Percentiles rank a stretch among this genome's conserved stretches.
phyloP scores from a whole-genome alignment of 2,888 invertebrate species.

The Drosophila tanythrix region DNA sequence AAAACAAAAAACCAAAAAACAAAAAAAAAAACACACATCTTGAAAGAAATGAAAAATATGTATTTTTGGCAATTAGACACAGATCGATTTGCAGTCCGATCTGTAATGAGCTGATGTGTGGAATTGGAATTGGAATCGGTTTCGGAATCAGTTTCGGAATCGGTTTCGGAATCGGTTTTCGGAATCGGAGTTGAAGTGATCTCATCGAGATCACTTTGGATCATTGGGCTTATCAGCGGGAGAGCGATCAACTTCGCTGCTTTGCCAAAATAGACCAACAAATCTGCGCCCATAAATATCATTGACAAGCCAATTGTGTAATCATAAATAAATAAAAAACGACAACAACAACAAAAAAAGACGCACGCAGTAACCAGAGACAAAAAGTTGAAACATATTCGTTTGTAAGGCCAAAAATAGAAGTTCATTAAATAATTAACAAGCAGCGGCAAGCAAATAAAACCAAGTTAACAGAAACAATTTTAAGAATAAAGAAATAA shows the following conservation, averaged over 20 bases:
- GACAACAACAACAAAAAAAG: constrained; percentile 23
- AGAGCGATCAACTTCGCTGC: constrained; percentile 1
- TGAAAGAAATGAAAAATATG: neutral
- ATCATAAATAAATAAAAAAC: neutral
- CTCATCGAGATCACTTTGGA: constrained; percentile 31
- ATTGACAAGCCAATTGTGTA: constrained; percentile 36
- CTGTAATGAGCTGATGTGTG: constrained; percentile 11
- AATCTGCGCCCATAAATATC: constrained; percentile 51
- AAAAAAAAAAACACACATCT: too few relatives aligned
- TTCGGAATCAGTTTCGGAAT: neutral
- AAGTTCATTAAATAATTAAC: constrained; percentile 63
- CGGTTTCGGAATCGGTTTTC: neutral
- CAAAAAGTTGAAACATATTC: constrained; percentile 39
- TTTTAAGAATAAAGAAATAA: neutral
- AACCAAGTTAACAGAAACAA: constrained; percentile 28
- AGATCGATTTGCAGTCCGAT: constrained; percentile 45
- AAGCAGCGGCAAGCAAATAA: constrained; percentile 25
- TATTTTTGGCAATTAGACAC: constrained; percentile 43
- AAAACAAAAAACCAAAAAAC: too few relatives aligned
- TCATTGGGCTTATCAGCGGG: constrained; percentile 44
- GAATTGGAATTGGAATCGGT: neutral
- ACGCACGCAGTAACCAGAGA: constrained; percentile 9
- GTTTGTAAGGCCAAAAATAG: constrained; percentile 63
- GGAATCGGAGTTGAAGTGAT: constrained; percentile 33
- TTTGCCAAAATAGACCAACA: constrained; percentile 45